These are phyloP conservation scores for Melanophora roralis DNA, from an alignment of 2,888 invertebrate genomes.

Conservation along the genomic window DNA sequence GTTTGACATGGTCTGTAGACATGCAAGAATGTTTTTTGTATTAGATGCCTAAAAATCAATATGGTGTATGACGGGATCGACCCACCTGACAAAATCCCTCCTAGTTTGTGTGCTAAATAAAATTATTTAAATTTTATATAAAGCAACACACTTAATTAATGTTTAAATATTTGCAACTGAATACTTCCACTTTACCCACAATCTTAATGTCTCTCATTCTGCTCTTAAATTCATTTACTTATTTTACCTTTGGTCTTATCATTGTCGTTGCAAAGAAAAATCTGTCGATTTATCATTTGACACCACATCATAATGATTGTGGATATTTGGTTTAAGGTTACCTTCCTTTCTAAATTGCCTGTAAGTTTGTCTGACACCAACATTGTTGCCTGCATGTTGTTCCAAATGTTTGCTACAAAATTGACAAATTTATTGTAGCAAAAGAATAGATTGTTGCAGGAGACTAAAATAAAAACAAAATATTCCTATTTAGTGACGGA, in stretches of 20 bases:
- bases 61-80: too few species aligned
- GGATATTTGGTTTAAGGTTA: conserved; percentile 13
- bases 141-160: too few species aligned
- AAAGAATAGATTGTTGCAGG: neutral
- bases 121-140: too few species aligned
- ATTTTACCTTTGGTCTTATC: neutral
- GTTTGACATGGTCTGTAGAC: too few species aligned
- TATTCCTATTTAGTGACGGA: conserved; percentile 21
- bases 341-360: neutral
- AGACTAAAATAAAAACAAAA: conserved; percentile 24
- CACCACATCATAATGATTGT: conserved; percentile 30
- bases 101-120: too few species aligned
- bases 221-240: neutral
- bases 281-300: conserved; percentile 52
- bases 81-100: too few species aligned
- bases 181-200: neutral
- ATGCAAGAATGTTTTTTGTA: too few species aligned
- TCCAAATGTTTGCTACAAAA: conserved; percentile 1
- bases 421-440: conserved; percentile 26
- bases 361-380: neutral
- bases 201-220: neutral
- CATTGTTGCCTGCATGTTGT: neutral
- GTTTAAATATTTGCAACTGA: neutral
- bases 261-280: conserved; percentile 13
- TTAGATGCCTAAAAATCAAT: too few species aligned